Evolutionary conservation across 2,888 invertebrate species (phyloP).

Genomic region (Gymnosoma rotundatum): DNA sequence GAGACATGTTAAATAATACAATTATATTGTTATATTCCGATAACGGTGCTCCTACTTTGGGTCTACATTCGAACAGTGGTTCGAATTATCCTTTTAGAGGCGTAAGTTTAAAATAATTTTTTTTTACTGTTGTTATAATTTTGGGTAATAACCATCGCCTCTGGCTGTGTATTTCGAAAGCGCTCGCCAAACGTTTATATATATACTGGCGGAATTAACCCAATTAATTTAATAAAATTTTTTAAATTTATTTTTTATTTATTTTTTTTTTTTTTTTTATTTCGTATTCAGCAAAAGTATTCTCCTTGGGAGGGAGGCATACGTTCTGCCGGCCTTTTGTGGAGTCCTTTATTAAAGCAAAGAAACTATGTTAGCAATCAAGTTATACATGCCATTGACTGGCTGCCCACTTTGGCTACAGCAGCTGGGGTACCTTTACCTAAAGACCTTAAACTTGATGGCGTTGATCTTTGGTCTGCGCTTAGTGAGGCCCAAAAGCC

Average conservation of each 20-base stretch:
- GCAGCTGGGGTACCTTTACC: constrained; percentile 77
- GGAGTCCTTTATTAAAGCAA: constrained; percentile 85
- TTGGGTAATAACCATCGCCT: no score
- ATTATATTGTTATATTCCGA: constrained; percentile 94
- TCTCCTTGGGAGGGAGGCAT: constrained; percentile 94
- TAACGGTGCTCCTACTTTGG: constrained; percentile 92
- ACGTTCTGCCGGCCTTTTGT: constrained; percentile 89
- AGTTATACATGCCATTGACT: constrained; percentile 91
- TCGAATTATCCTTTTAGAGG: constrained; percentile 92
- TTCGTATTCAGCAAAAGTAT: constrained; percentile 85
- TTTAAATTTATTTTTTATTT: neutral
- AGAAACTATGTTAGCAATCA: constrained; percentile 85
- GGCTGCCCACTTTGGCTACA: constrained; percentile 89
- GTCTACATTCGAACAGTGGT: constrained; percentile 88
- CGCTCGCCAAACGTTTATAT: no score
- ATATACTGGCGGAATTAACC: no score
- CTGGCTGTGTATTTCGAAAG: no score
- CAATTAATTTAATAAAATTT: no score
- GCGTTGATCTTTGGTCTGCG: constrained; percentile 87
- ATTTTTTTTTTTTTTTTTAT: neutral
- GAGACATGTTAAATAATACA: constrained; percentile 90
- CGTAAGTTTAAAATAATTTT: constrained; percentile 81
- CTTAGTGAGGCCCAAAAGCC: constrained; percentile 82
- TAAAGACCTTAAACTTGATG: constrained; percentile 83
- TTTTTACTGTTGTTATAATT: no score